phyloP scores from a whole-genome alignment of 2,113 vertebrate genomes.

The Pseudonaja textilis region DNA sequence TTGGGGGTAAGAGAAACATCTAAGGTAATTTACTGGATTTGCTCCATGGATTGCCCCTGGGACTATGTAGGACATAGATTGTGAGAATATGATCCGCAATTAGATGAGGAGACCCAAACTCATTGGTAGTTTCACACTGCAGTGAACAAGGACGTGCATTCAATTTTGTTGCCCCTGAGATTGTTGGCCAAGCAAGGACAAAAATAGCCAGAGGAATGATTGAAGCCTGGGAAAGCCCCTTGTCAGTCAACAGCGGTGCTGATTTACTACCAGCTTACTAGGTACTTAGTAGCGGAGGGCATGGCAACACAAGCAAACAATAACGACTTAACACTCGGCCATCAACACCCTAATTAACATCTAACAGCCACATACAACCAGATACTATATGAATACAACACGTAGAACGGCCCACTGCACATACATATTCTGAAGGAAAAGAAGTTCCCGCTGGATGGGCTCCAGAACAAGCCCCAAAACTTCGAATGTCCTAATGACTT shows the following conservation, averaged over 20 bases:
- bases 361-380: background rate
- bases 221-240: background rate
- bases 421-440: background rate
- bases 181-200: background rate
- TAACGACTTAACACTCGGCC: background rate
- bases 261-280: background rate
- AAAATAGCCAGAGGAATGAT: background rate
- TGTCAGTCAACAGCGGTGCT: background rate
- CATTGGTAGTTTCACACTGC: background rate
- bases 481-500: background rate
- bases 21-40: background rate
- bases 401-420: background rate
- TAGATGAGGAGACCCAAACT: background rate
- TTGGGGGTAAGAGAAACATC: background rate
- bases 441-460: background rate
- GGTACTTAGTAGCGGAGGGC: background rate
- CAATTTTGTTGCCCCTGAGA: background rate
- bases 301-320: background rate
- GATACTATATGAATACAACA: background rate
- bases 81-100: rapidly evolving
- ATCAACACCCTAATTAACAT: background rate
- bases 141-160: background rate
- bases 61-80: background rate
- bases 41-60: background rate
- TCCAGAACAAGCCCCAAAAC: background rate